Evolutionary conservation across 1,140 invertebrate species (phyloP).

Genomic region (Hypothenemus hampei): DNA sequence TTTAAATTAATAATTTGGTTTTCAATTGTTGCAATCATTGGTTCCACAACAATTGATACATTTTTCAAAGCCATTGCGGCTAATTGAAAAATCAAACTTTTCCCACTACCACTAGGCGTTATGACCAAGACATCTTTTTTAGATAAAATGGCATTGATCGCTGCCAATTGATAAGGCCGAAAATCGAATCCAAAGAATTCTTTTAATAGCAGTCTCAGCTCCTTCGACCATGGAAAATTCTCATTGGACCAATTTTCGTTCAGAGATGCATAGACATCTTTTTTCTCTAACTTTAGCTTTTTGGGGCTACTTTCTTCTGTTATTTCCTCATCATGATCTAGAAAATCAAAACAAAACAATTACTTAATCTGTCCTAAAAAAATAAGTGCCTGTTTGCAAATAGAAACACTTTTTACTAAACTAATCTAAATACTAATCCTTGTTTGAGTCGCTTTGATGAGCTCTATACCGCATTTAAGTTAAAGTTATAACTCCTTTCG

Average conservation of each 20-base stretch:
- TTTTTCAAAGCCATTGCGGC: conserved; percentile 67
- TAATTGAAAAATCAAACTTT: conserved; percentile 94
- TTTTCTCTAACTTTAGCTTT: too few species aligned
- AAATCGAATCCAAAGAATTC: conserved; percentile 87
- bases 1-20: conserved; percentile 90
- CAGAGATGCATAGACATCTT: too few species aligned
- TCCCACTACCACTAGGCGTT: conserved; percentile 98
- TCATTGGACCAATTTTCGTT: conserved; percentile 27
- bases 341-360: too few species aligned
- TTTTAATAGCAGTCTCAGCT: conserved; percentile 63
- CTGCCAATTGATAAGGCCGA: conserved; percentile 87
- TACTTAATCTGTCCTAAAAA: too few species aligned
- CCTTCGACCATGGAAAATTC: conserved; percentile 36
- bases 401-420: too few species aligned
- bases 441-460: too few species aligned
- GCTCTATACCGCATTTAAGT: too few species aligned
- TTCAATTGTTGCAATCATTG: conserved; percentile 88
- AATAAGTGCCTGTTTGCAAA: too few species aligned
- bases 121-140: conserved; percentile 89
- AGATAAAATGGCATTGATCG: conserved; percentile 87
- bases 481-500: too few species aligned
- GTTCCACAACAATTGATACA: conserved; percentile 90
- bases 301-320: too few species aligned
- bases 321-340: too few species aligned
- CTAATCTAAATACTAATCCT: too few species aligned